These are phyloP conservation scores for Ctenodactylus gundi DNA, from an alignment of 2,113 vertebrate species.

Conservation along the genomic window DNA sequence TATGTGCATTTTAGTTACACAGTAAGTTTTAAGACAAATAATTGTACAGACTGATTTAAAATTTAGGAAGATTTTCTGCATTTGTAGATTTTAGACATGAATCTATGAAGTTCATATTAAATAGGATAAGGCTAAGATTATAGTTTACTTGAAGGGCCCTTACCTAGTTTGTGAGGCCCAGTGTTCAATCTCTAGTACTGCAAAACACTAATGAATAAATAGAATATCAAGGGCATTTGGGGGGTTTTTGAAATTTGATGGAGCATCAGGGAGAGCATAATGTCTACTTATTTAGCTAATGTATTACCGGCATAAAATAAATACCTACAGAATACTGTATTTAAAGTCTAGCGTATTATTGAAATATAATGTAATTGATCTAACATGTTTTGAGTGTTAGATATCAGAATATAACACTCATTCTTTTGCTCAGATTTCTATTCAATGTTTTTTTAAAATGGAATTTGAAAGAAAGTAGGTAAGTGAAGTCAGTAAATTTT, in stretches of 20 bases:
- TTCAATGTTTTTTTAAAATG: slow-evolving; percentile 9
- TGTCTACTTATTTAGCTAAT: neutral
- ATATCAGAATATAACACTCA: neutral
- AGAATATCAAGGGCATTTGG: neutral
- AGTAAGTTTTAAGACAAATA: slow-evolving; percentile 29
- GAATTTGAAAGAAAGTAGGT: slow-evolving; percentile 18
- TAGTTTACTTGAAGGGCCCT: neutral
- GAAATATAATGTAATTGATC: neutral
- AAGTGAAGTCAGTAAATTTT: neutral
- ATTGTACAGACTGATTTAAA: neutral
- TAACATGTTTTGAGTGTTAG: slow-evolving; percentile 26
- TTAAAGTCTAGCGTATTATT: slow-evolving; percentile 4
- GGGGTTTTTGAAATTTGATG: neutral
- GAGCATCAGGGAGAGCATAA: neutral
- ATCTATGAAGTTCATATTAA: neutral
- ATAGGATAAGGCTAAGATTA: neutral
- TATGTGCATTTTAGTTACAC: neutral
- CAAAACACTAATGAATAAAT: neutral
- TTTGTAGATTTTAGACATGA: slow-evolving; percentile 14
- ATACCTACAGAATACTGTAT: neutral
- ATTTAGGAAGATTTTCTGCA: slow-evolving; percentile 22
- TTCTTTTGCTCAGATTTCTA: neutral
- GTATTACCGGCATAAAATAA: neutral
- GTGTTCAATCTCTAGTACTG: neutral
- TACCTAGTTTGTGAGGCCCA: neutral